Evolutionary conservation across 2,888 invertebrate genomes (phyloP), one percentile per base, ranked within the genome.

Genomic region (Gymnosoma rotundatum): DNA sequence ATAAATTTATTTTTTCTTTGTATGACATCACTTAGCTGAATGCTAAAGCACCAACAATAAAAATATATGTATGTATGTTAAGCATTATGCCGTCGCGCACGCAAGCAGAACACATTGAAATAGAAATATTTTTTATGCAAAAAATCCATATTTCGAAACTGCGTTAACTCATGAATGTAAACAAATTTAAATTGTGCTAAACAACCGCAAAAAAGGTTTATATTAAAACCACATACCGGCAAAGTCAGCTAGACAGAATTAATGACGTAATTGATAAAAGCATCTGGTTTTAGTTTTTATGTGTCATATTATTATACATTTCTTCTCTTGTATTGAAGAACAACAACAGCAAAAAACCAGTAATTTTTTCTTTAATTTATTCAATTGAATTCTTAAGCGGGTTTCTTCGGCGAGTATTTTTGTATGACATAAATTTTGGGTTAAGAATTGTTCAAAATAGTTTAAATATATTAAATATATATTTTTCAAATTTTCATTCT

Each of bases 191-290:
- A 48, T 20, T 63, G 25, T 42, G 42, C 42, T 42, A 42, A 9
- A 45, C 38, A 61, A 42, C 32, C 38, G 50, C 25, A 56, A 38
- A 63, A 69, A 66, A 58, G 25, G 52, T 74, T 74, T 45, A 18
- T 73, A 72, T 52, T 48, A 25, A 72, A 79, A 78, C 52, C 66
- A 61, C 45, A 73, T 60, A 56, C 56, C 81, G 69, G 50, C 75
- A 75, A 70, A 21, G 50, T 38, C 63, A 63, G 18, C 58, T 58
- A 63, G 69, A 70, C 75, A 42, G n/a, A 56, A 78, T 48, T 50
- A 69, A 78, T 84, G 81, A 84, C 84, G 84, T 54, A 73, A 84
- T 81, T 78, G 78, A 50, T 84, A 78, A 81, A 73, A 84, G 73
- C 66, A 81, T 84, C 61, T 48, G 63, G 21, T 76, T 32, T 61